A percentile compares a stretch with the other conserved stretches of the same genome.
phyloP scores from a whole-genome alignment of 2,113 vertebrate species.

The Leucoraja erinaceus region DNA sequence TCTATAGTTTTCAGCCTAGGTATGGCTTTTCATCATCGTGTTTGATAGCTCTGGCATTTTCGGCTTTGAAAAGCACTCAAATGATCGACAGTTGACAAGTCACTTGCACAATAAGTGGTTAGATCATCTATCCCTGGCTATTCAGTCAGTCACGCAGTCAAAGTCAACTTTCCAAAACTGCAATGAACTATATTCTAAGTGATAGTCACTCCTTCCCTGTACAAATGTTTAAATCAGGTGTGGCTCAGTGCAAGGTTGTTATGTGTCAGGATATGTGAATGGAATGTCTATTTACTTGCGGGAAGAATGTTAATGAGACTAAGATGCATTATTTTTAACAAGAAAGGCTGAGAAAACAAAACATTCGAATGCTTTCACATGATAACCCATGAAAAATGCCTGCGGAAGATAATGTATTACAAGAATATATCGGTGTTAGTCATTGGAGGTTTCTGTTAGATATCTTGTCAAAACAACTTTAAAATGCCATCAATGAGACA shows the following conservation, averaged over 20 bases:
- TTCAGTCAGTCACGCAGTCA: conserved; percentile 27
- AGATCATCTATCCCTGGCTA: neutral
- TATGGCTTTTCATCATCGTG: neutral
- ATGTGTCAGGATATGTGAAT: conserved; percentile 50
- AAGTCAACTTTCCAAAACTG: neutral
- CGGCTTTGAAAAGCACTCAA: neutral
- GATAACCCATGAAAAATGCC: conserved; percentile 47
- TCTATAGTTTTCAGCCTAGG: neutral
- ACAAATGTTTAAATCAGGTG: conserved; percentile 68
- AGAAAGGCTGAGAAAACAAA: conserved; percentile 50
- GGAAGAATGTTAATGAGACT: conserved; percentile 9
- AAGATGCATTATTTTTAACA: neutral
- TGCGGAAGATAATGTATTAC: conserved; percentile 42
- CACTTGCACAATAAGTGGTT: conserved; percentile 17
- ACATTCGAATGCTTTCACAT: conserved; percentile 51
- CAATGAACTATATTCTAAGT: conserved; percentile 31
- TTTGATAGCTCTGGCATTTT: neutral
- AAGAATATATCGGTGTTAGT: conserved; percentile 29
- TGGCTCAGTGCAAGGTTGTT: conserved; percentile 52
- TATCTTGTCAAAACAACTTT: conserved; percentile 4
- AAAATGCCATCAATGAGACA: neutral
- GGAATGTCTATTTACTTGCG: conserved; percentile 56
- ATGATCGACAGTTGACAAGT: conserved; percentile 8
- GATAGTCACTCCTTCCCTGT: conserved; percentile 54
- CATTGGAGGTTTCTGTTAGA: neutral